Base-by-base conservation (phyloP, 2,113 vertebrate species). In the Piprites chloris region DNA sequence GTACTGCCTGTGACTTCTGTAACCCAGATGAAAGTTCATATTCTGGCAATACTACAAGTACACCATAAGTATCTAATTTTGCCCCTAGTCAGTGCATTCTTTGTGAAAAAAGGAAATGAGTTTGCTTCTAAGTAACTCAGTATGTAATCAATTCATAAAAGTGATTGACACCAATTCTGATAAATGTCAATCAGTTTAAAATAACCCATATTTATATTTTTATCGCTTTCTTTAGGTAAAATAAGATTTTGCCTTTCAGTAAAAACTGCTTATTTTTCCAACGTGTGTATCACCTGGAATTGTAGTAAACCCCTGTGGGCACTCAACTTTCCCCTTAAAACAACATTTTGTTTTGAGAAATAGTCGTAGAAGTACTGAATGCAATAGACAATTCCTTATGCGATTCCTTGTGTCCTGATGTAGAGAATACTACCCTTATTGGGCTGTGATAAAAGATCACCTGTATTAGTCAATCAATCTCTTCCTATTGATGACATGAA, bases 91-190 rank as follows among this genome's bases (percentile, higher is more conserved):
- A 86, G 93, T 93, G 77, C 97, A 97, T 98, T 98, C 96, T 95
- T 97, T 93, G 85, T 65, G 75, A 81, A 92, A 69, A 94, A 85
- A 96, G 97, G 97, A 97, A 97, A 97, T 97, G 66, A 97, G 46
- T 93, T 35, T 93, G 37, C 44, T 84, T 88, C 46, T 94, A n/a
- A 93, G 77, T 84, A 85, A 91, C 11, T 66, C 11, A 3, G 83
- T 75, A 26, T 56, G 58, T 83, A 69, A 61, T 93, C 89, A 80
- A 56, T 78, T 91, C 47, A 56, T 79, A 63, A 33, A 86, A 81
- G 67, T 67, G 62, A 87, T 87, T 87, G 88, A 94, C 86, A 89
- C 83, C 62, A 58, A 77, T 69, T 83, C 62, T 85, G 50, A 62
- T 82, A 93, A 74, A 91, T 81, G 33, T 24, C 67, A 47, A 6